These are phyloP conservation scores for Trissolcus basalis DNA, from an alignment of 1,140 invertebrate species.

Conservation along the genomic window DNA sequence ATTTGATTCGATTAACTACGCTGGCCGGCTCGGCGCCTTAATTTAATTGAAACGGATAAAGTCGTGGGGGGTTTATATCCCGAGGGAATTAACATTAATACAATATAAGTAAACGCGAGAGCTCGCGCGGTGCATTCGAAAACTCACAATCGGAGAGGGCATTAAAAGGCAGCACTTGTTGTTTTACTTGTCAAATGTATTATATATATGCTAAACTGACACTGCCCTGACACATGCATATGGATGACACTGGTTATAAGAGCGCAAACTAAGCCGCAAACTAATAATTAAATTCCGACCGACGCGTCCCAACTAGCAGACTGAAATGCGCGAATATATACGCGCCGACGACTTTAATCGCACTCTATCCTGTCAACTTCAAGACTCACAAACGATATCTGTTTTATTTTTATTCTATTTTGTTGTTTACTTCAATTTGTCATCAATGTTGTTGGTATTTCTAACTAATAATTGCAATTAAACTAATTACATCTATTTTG, in stretches of 20 bases:
- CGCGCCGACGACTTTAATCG: slow-evolving; percentile 52
- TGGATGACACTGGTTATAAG: slow-evolving; percentile 65
- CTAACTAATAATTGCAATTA: too few species aligned
- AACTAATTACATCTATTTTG: too few species aligned
- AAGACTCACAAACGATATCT: slow-evolving; percentile 26
- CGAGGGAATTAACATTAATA: slow-evolving; percentile 37
- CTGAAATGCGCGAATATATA: slow-evolving; percentile 34
- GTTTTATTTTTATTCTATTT: too few species aligned
- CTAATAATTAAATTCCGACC: slow-evolving; percentile 71
- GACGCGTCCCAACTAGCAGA: slow-evolving; percentile 16
- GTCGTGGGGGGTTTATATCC: background rate
- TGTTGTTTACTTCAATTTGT: too few species aligned
- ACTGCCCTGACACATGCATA: slow-evolving; percentile 65
- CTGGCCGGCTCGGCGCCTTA: background rate
- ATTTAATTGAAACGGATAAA: background rate
- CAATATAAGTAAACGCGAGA: slow-evolving; percentile 38
- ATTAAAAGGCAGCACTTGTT: slow-evolving; percentile 29
- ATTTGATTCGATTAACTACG: too few species aligned
- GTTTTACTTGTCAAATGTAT: slow-evolving; percentile 51
- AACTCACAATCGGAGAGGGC: slow-evolving; percentile 16
- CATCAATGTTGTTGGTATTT: too few species aligned
- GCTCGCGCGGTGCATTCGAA: slow-evolving; percentile 12
- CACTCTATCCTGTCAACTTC: slow-evolving; percentile 38
- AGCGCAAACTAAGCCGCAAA: slow-evolving; percentile 65
- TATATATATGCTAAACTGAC: slow-evolving; percentile 62